phyloP scores from a whole-genome alignment of 2,113 vertebrate genomes.

The Psophia crepitans region DNA sequence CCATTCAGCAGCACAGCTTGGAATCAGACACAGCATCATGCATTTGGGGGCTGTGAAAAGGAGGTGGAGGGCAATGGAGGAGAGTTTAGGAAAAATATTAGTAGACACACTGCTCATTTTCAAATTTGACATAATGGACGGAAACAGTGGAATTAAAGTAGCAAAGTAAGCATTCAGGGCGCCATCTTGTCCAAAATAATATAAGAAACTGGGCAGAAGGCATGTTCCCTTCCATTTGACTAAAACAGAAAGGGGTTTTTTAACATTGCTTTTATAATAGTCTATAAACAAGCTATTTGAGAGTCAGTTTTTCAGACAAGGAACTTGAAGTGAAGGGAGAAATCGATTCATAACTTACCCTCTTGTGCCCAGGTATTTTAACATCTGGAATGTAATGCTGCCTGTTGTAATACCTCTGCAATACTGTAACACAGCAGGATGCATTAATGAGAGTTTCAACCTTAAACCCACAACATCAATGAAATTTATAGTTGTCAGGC shows the following conservation, averaged over 20 bases:
- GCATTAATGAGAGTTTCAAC: constrained; percentile 60
- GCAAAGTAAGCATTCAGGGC: background rate
- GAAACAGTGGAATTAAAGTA: background rate
- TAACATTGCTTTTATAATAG: background rate
- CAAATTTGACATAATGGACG: background rate
- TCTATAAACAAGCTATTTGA: background rate
- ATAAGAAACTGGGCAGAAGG: background rate
- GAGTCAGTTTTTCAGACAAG: constrained; percentile 18
- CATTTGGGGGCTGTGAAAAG: background rate
- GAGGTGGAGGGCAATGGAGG: background rate
- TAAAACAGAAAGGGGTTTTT: background rate
- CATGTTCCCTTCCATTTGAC: background rate
- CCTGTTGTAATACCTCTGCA: constrained; percentile 46
- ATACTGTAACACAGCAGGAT: constrained; percentile 63
- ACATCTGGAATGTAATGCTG: constrained; percentile 60
- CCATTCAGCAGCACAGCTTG: background rate
- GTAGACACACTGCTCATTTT: background rate
- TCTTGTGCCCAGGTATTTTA: constrained; percentile 33
- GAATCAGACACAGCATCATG: background rate
- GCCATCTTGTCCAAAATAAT: background rate
- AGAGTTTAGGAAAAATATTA: background rate
- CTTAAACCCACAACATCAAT: constrained; percentile 54
- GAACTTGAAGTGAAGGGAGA: background rate
- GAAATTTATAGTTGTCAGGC: constrained; percentile 55
- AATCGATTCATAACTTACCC: background rate